Evolutionary conservation across 2,797 vertebrate genomes (phyloP).

Genomic region (Lagocephalus sceleratus): DNA sequence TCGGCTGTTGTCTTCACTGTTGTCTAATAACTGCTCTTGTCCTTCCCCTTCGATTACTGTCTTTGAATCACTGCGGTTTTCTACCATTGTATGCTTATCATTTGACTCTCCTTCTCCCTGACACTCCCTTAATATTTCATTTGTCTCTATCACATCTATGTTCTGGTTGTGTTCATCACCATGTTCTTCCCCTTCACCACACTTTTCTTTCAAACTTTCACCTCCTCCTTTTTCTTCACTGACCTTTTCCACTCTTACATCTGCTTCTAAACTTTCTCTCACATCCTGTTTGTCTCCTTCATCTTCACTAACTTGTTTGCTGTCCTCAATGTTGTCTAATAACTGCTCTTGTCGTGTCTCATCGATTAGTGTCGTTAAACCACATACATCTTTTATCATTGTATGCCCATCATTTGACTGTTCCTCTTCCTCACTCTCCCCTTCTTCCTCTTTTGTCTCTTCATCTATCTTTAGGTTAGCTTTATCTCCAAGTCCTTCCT

Average conservation of each 20-base stretch:
- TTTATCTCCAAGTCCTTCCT: conserved; percentile 5
- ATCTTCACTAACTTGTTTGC: not conserved
- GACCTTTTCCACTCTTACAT: not conserved
- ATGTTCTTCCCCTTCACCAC: not conserved
- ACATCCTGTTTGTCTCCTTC: not conserved
- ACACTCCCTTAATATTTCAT: not conserved
- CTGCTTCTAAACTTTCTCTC: conserved; percentile 1
- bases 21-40: not conserved
- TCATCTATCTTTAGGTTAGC: not conserved
- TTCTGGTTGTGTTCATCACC: conserved; percentile 5
- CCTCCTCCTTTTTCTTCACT: not conserved
- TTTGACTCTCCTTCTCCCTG: not conserved
- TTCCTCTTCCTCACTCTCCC: not conserved
- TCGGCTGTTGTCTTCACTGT: not conserved
- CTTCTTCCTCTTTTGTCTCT: conserved; percentile 4
- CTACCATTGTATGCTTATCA: not conserved
- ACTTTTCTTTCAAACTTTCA: not conserved
- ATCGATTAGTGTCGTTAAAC: not conserved
- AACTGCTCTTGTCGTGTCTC: not conserved
- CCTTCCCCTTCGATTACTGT: not conserved
- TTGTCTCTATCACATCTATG: not conserved
- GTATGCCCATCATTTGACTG: not conserved
- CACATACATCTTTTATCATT: not conserved
- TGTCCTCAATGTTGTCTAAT: not conserved
- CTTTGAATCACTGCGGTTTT: not conserved